Percentiles rank a stretch among this genome's conserved stretches.
phyloP scores from a whole-genome alignment of 2,797 vertebrate species.

The Phaenicophaeus curvirostris region DNA sequence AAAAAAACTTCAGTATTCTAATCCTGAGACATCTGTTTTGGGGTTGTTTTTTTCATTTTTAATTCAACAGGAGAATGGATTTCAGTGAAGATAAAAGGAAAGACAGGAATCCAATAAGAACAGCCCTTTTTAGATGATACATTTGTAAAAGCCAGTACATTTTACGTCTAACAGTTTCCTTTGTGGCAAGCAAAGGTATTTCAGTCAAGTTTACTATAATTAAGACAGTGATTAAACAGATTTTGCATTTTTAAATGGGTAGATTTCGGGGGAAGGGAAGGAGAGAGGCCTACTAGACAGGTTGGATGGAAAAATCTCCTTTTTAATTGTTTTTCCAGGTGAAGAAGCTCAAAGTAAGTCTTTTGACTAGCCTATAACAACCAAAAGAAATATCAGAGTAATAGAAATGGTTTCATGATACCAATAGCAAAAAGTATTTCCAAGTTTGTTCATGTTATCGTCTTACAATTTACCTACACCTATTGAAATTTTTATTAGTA shows the following conservation, averaged over 20 bases:
- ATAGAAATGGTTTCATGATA: neutral
- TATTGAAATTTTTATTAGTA: neutral
- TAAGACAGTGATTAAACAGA: constrained; percentile 73
- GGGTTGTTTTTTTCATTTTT: neutral
- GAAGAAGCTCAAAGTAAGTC: neutral
- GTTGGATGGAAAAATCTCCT: neutral
- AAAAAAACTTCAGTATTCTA: constrained; percentile 62
- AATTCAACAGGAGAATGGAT: neutral
- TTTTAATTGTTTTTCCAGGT: neutral
- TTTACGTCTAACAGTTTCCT: constrained; percentile 80
- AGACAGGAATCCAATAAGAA: neutral
- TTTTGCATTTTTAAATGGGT: constrained; percentile 27
- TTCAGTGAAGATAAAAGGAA: neutral
- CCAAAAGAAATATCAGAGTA: neutral
- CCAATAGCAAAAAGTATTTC: neutral
- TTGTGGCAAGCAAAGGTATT: constrained; percentile 57
- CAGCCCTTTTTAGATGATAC: neutral
- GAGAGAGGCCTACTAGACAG: neutral
- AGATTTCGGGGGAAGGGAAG: neutral
- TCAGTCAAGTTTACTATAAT: constrained; percentile 80
- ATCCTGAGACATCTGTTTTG: constrained; percentile 79
- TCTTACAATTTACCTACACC: neutral
- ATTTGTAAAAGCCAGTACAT: neutral
- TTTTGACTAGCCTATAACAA: neutral
- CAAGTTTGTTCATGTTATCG: neutral